These are phyloP conservation scores for Trissoscelio sp. DNA, from an alignment of 2,888 invertebrate genomes.

Conservation along the genomic window DNA sequence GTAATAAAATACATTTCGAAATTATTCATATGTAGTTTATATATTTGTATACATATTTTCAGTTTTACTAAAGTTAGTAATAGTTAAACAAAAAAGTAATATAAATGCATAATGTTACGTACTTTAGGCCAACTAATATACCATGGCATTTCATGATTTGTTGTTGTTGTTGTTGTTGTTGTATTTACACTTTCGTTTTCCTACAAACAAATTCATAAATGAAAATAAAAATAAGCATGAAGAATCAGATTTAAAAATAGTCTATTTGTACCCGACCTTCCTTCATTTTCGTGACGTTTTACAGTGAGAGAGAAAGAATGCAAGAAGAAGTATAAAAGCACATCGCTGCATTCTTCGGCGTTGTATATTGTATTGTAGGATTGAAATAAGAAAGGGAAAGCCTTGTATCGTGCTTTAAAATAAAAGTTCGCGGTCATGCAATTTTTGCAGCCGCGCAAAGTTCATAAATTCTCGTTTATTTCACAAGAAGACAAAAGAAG, in stretches of 20 bases:
- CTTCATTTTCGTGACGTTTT: slow-evolving; percentile 54
- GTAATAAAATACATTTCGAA: too few relatives aligned
- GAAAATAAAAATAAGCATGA: slow-evolving; percentile 4
- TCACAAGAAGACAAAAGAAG: background rate
- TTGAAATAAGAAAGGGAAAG: slow-evolving; percentile 18
- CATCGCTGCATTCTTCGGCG: slow-evolving; percentile 39
- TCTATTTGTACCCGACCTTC: slow-evolving; percentile 25
- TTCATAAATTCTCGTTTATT: slow-evolving; percentile 13
- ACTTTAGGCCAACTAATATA: too few relatives aligned
- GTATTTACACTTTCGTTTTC: too few relatives aligned
- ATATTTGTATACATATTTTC: too few relatives aligned
- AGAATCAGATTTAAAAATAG: slow-evolving; percentile 25
- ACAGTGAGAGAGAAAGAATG: slow-evolving; percentile 26
- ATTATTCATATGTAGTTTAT: too few relatives aligned
- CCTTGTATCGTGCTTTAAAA: slow-evolving; percentile 18
- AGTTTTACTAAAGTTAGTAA: too few relatives aligned
- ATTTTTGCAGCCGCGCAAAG: slow-evolving; percentile 19
- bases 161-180: too few relatives aligned
- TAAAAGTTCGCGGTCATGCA: slow-evolving; percentile 47
- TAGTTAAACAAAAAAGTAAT: too few relatives aligned
- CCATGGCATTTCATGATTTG: too few relatives aligned
- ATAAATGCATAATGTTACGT: too few relatives aligned
- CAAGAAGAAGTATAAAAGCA: slow-evolving; percentile 42
- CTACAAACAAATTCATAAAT: too few relatives aligned
- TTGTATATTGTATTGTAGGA: slow-evolving; percentile 40